phyloP scores from a whole-genome alignment of 2,797 vertebrate genomes.

The Tragopan temminckii region DNA sequence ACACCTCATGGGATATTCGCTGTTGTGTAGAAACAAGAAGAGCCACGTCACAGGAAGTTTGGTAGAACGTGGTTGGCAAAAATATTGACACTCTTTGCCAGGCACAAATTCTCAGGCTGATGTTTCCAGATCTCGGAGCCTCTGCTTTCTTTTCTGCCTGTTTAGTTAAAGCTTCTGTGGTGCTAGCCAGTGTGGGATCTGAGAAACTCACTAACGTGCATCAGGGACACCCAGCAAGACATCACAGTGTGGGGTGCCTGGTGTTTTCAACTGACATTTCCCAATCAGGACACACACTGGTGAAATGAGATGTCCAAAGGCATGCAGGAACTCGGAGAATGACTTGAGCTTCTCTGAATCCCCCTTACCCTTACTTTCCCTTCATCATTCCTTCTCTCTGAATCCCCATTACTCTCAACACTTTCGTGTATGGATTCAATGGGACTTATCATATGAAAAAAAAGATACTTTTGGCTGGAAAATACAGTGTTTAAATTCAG shows the following conservation, averaged over 20 bases:
- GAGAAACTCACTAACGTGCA: background rate
- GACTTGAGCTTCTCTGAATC: background rate
- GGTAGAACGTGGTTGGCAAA: background rate
- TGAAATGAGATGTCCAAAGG: background rate
- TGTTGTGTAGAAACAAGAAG: conserved; percentile 3
- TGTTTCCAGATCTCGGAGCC: conserved; percentile 39
- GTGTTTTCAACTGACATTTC: background rate
- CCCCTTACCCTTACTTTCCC: background rate
- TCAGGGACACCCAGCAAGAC: background rate
- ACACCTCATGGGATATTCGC: background rate
- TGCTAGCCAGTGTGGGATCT: background rate
- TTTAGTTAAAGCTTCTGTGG: conserved; percentile 15
- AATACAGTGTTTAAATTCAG: background rate
- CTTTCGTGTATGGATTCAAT: background rate
- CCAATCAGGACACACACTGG: background rate
- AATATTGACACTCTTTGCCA: conserved; percentile 23
- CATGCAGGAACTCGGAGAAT: background rate
- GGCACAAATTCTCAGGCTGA: conserved; percentile 19
- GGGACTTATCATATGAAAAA: background rate
- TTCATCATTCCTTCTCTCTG: background rate
- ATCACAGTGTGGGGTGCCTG: background rate
- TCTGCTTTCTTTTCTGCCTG: background rate
- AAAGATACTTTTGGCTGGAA: background rate
- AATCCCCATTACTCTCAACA: background rate
- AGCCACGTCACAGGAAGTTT: conserved; percentile 5